A percentile compares a stretch with the other conserved stretches of the same genome.
Conservation (phyloP, 2,797 vertebrate species). For the Borostomias antarcticus region DNA sequence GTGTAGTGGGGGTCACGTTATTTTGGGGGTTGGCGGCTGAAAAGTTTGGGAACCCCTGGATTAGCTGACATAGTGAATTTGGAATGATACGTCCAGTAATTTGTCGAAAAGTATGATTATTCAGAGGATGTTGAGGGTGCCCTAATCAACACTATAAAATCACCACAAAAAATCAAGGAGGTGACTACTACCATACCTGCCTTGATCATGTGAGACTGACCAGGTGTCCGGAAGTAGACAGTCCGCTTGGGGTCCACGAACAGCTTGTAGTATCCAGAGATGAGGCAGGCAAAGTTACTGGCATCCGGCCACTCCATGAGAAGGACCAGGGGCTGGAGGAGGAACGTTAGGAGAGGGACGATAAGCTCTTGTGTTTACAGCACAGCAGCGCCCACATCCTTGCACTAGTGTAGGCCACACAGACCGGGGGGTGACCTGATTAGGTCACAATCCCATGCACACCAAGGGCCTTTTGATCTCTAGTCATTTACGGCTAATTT, state of each 20-base stretch:
- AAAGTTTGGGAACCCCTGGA: too few relatives aligned
- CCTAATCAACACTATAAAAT: background rate
- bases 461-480: too few relatives aligned
- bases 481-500: too few relatives aligned
- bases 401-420: too few relatives aligned
- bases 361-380: conserved; percentile 54
- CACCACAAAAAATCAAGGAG: conserved; percentile 41
- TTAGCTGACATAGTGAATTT: too few relatives aligned
- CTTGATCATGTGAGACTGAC: conserved; percentile 95
- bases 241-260: conserved; percentile 95
- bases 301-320: conserved; percentile 99
- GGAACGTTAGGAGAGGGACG: conserved; percentile 50
- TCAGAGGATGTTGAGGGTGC: conserved; percentile 1
- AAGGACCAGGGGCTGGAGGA: conserved; percentile 88
- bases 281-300: conserved; percentile 95
- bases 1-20: too few relatives aligned
- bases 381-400: too few relatives aligned
- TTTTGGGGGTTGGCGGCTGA: too few relatives aligned
- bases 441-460: too few relatives aligned
- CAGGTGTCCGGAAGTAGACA: conserved; percentile 87
- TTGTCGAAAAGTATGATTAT: too few relatives aligned
- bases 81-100: too few relatives aligned
- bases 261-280: conserved; percentile 96
- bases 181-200: conserved; percentile 87
- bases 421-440: too few relatives aligned